phyloP scores from a whole-genome alignment of 2,888 invertebrate genomes.

The Caenorhabditis japonica region DNA sequence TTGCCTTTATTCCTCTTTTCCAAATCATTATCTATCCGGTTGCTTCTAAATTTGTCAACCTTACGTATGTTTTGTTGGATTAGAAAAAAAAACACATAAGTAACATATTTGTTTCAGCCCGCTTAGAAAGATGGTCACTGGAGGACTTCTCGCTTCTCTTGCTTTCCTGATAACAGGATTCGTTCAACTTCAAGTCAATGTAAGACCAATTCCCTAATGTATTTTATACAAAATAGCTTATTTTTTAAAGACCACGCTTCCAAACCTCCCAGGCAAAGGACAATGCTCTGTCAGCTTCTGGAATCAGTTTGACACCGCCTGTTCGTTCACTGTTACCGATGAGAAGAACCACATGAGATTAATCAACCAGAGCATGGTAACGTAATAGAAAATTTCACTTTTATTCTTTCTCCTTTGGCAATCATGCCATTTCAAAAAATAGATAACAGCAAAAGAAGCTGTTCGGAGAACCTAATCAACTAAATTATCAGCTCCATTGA shows the following conservation, averaged over 20 bases:
- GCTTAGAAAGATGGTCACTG: slow-evolving; percentile 88
- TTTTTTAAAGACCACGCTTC: slow-evolving; percentile 66
- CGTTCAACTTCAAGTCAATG: slow-evolving; percentile 79
- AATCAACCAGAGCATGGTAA: slow-evolving; percentile 14
- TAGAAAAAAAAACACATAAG: neutral
- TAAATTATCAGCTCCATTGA: slow-evolving; percentile 12
- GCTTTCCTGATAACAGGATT: slow-evolving; percentile 90
- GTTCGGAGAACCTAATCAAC: slow-evolving; percentile 13
- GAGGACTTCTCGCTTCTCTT: slow-evolving; percentile 87
- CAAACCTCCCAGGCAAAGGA: slow-evolving; percentile 60
- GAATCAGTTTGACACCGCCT: slow-evolving; percentile 58
- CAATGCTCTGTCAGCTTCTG: slow-evolving; percentile 64
- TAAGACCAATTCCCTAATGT: slow-evolving; percentile 34
- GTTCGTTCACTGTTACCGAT: slow-evolving; percentile 33
- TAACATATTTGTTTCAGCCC: slow-evolving; percentile 36
- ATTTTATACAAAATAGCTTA: neutral
- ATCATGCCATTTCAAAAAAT: slow-evolving; percentile 35
- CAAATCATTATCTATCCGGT: slow-evolving; percentile 77
- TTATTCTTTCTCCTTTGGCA: slow-evolving; percentile 9
- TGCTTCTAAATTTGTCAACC: slow-evolving; percentile 52
- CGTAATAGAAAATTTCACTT: slow-evolving; percentile 3
- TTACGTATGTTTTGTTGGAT: slow-evolving; percentile 68
- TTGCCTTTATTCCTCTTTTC: slow-evolving; percentile 79
- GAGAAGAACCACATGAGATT: slow-evolving; percentile 8
- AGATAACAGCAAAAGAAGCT: slow-evolving; percentile 13